A percentile compares a stretch with the other conserved stretches of the same genome.
Evolutionary conservation across 2,797 vertebrate species (phyloP).

Genomic region (Limosa lapponica): DNA sequence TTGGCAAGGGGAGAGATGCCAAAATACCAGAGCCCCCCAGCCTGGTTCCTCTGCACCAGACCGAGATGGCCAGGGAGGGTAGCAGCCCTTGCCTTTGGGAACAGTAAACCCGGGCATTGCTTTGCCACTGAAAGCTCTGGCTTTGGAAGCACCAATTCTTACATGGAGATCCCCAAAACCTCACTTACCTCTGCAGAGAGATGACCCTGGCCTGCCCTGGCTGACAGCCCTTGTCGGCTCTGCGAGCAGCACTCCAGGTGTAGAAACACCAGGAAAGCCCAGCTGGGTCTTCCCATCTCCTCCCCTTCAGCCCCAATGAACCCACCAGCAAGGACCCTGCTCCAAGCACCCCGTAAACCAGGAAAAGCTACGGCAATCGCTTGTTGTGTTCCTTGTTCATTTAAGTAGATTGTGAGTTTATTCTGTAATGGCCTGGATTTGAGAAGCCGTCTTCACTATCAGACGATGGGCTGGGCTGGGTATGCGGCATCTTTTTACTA

Average conservation of each 20-base stretch:
- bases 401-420: accelerated
- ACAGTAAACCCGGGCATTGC: accelerated
- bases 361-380: background rate
- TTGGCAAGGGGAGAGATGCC: background rate
- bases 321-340: background rate
- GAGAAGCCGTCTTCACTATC: background rate
- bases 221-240: background rate
- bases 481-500: background rate
- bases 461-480: background rate
- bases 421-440: background rate
- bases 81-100: background rate
- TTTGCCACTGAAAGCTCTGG: background rate
- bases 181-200: background rate
- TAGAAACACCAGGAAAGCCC: background rate
- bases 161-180: accelerated
- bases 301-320: background rate
- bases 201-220: background rate
- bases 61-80: accelerated
- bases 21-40: background rate
- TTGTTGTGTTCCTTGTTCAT: background rate
- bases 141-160: background rate
- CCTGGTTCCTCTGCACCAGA: background rate
- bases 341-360: accelerated
- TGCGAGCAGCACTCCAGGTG: accelerated
- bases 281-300: background rate